Conservation (phyloP, 53 echinoderm and acorn worm genomes). For the Pentamera pediparva region DNA sequence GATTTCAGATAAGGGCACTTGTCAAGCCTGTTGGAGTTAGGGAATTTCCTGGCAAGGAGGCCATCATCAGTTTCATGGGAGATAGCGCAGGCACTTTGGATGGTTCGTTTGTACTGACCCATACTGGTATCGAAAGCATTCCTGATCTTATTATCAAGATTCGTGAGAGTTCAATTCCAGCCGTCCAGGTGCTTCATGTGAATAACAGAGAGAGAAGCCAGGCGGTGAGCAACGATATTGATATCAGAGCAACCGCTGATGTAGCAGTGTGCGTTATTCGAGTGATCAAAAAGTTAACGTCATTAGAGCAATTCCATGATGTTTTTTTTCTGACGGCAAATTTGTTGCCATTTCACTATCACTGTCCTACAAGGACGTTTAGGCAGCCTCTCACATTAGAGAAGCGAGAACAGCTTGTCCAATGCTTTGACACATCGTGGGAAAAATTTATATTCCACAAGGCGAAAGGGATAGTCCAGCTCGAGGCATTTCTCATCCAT, state of each 20-base stretch:
- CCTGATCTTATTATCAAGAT: slow-evolving; percentile 15
- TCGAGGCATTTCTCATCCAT: slow-evolving; percentile 34
- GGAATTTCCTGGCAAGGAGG: not conserved
- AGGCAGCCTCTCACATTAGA: slow-evolving; percentile 9
- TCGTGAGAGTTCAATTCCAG: not conserved
- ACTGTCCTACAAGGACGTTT: slow-evolving; percentile 2
- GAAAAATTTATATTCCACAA: not conserved
- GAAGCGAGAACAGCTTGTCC: slow-evolving; percentile 13
- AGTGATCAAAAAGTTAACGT: not conserved
- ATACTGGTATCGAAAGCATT: slow-evolving; percentile 13
- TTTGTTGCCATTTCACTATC: slow-evolving; percentile 12
- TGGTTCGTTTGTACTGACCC: not conserved
- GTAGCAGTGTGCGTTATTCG: slow-evolving; percentile 7
- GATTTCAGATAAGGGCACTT: not conserved
- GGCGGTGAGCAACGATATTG: not conserved
- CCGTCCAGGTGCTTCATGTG: not conserved
- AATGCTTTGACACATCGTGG: not conserved
- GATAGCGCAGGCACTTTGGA: not conserved
- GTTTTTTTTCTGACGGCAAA: slow-evolving; percentile 8
- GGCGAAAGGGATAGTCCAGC: too few species aligned
- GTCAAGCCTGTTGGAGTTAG: slow-evolving; percentile 5
- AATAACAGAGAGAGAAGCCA: too few species aligned
- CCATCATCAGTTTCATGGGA: not conserved
- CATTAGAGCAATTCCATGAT: not conserved
- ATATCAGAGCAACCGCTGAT: not conserved